phyloP scores from a whole-genome alignment of 2,797 vertebrate genomes.

The Poeciliopsis gracilis region DNA sequence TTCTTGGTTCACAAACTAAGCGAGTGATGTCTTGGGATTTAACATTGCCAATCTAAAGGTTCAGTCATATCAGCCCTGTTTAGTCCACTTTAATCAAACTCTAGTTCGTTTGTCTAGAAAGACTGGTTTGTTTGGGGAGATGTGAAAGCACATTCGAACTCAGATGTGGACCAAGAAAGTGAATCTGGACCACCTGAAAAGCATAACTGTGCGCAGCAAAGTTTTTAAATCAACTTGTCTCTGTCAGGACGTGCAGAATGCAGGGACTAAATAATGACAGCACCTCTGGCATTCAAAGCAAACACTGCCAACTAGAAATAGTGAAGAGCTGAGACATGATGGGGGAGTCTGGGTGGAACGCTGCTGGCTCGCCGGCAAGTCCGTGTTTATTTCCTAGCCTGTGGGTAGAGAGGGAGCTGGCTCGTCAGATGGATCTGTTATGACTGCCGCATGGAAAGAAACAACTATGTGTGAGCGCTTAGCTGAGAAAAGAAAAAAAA shows the following conservation, averaged over 20 bases:
- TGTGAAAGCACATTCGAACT: no score
- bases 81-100: no score
- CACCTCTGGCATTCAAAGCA: conserved; percentile 4
- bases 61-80: no score
- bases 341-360: conserved; percentile 40
- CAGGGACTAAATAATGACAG: conserved; percentile 12
- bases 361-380: conserved; percentile 38
- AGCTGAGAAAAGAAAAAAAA: conserved; percentile 18
- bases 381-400: conserved; percentile 62
- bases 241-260: not conserved
- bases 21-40: not conserved
- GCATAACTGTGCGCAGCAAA: no score
- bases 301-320: conserved; percentile 26
- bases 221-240: not conserved
- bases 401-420: conserved; percentile 40
- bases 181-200: no score
- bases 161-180: not conserved
- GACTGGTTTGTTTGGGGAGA: no score
- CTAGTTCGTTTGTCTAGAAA: no score
- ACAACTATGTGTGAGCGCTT: conserved; percentile 24
- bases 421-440: conserved; percentile 45
- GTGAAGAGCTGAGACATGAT: conserved; percentile 23
- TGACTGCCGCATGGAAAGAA: conserved; percentile 53
- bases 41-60: not conserved
- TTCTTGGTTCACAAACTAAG: not conserved